phyloP scores from a whole-genome alignment of 2,113 vertebrate species.

The Opisthocomus hoazin region DNA sequence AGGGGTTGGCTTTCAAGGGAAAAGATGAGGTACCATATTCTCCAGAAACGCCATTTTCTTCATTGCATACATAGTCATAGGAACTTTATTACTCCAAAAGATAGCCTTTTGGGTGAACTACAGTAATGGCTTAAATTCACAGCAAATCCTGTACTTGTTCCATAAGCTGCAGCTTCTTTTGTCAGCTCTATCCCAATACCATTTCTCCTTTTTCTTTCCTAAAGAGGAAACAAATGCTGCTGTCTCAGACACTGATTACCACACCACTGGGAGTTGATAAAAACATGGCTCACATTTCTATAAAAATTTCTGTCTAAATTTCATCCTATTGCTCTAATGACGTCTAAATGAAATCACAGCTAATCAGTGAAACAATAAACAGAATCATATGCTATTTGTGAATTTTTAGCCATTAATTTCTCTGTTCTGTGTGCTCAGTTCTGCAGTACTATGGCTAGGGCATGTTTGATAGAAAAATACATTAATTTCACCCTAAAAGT shows the following conservation, averaged over 20 bases:
- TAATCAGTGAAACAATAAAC: not conserved
- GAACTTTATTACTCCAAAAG: not conserved
- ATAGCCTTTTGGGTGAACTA: not conserved
- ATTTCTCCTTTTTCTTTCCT: not conserved
- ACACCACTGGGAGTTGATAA: not conserved
- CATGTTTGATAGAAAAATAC: not conserved
- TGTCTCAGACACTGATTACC: not conserved
- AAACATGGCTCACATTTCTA: not conserved
- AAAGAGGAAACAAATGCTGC: slow-evolving; percentile 18
- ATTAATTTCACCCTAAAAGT: not conserved
- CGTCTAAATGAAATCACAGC: not conserved
- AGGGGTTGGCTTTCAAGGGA: not conserved
- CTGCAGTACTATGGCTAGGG: not conserved
- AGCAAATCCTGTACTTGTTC: not conserved
- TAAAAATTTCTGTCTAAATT: not conserved
- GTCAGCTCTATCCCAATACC: not conserved
- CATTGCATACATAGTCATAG: not conserved
- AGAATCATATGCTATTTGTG: not conserved
- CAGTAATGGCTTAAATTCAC: not conserved
- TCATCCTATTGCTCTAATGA: not conserved
- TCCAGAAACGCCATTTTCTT: not conserved
- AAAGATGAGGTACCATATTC: not conserved
- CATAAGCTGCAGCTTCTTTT: not conserved
- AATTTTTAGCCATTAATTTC: not conserved
- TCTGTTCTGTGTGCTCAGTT: not conserved